Conservation (phyloP, 2,113 vertebrate genomes). For the Chloropsis hardwickii region DNA sequence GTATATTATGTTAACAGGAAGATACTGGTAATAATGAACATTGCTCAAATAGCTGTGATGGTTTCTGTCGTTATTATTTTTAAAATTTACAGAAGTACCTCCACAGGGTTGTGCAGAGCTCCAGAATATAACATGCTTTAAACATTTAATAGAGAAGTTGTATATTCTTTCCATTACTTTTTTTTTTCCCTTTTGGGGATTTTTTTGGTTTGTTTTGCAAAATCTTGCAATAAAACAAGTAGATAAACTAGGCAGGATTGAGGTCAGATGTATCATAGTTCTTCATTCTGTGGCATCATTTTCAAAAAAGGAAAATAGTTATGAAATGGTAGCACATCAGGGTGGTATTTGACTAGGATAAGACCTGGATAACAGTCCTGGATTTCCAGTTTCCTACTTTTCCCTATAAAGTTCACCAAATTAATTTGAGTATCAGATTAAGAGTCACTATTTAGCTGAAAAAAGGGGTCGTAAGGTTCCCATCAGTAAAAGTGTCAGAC, state of each 20-base stretch:
- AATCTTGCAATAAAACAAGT: background rate
- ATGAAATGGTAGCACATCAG: background rate
- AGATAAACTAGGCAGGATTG: background rate
- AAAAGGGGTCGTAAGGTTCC: background rate
- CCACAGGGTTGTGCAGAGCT: background rate
- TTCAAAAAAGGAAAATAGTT: background rate
- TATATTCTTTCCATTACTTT: rapidly evolving
- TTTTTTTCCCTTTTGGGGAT: rapidly evolving
- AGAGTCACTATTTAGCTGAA: background rate
- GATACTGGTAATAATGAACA: background rate
- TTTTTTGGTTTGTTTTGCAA: background rate
- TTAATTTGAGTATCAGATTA: background rate
- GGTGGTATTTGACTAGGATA: background rate
- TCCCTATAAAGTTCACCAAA: background rate
- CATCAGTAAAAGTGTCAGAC: background rate
- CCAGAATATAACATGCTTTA: background rate
- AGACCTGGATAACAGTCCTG: background rate
- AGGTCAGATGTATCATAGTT: background rate
- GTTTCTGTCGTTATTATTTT: background rate
- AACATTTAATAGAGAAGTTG: background rate
- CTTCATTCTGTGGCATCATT: background rate
- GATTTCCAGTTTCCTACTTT: background rate
- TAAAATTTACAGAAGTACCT: background rate
- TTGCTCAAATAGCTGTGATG: background rate
- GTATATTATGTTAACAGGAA: background rate